A percentile compares a stretch with the other conserved stretches of the same genome.
Evolutionary conservation across 64 coral and sea anemone species (phyloP).

Genomic region (Trachythela sp.): DNA sequence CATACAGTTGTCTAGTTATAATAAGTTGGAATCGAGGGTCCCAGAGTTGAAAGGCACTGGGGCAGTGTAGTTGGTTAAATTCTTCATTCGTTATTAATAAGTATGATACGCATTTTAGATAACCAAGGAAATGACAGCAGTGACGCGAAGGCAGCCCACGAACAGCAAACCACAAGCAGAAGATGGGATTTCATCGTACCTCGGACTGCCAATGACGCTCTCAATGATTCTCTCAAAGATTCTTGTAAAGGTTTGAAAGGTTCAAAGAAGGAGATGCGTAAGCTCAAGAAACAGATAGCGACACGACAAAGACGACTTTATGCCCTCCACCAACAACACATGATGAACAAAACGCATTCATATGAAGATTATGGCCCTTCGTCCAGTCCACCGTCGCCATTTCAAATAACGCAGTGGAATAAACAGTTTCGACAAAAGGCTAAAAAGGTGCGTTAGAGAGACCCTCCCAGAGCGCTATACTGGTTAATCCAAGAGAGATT

Average conservation of each 20-base stretch:
- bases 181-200: constrained; percentile 22
- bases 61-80: too few relatives aligned
- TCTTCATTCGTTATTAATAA: too few relatives aligned
- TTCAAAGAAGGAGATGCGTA: neutral
- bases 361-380: neutral
- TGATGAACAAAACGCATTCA: neutral
- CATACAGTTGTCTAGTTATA: too few relatives aligned
- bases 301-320: neutral
- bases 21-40: too few relatives aligned
- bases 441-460: neutral
- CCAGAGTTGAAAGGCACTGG: too few relatives aligned
- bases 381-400: neutral
- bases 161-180: neutral
- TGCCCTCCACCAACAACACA: neutral
- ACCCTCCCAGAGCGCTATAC: too few relatives aligned
- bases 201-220: neutral
- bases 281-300: neutral
- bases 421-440: neutral
- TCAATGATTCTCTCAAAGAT: neutral
- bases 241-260: neutral
- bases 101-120: neutral
- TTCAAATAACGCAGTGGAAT: constrained; percentile 11
- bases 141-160: neutral
- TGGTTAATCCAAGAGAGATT: too few relatives aligned
- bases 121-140: neutral